Conservation (phyloP, 2,797 vertebrate species). For the Artibeus lituratus region DNA sequence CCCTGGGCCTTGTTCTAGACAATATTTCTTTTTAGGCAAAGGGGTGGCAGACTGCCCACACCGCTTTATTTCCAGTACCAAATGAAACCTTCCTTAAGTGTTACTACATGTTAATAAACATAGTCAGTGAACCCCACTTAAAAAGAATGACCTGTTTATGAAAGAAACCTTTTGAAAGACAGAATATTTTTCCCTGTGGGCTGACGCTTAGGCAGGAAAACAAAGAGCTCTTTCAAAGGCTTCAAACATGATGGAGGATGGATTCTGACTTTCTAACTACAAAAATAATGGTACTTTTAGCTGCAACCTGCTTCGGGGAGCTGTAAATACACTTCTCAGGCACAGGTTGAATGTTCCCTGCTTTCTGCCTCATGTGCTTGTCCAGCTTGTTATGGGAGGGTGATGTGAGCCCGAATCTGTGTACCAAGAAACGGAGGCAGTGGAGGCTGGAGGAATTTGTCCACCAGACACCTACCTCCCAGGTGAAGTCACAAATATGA, state of each 20-base stretch:
- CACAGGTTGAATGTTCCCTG: not conserved
- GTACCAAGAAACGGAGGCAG: not conserved
- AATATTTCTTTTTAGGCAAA: slow-evolving; percentile 49
- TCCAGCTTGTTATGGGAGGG: not conserved
- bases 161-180: slow-evolving; percentile 71
- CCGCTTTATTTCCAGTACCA: slow-evolving; percentile 35
- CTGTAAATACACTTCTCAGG: slow-evolving; percentile 29
- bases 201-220: slow-evolving; percentile 46
- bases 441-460: not conserved
- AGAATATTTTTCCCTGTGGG: slow-evolving; percentile 58
- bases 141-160: slow-evolving; percentile 74
- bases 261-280: slow-evolving; percentile 51
- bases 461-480: not conserved
- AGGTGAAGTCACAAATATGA: not conserved
- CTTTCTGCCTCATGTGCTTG: not conserved
- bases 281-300: slow-evolving; percentile 58
- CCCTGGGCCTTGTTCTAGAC: slow-evolving; percentile 17
- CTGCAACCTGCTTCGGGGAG: slow-evolving; percentile 40
- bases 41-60: slow-evolving; percentile 38
- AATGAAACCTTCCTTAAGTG: slow-evolving; percentile 60
- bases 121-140: slow-evolving; percentile 66
- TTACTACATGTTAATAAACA: slow-evolving; percentile 72
- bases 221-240: slow-evolving; percentile 70
- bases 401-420: not conserved
- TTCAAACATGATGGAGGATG: slow-evolving; percentile 38